Percentiles rank a stretch among this genome's conserved stretches.
These are phyloP conservation scores for Oncorhynchus tshawytscha DNA, from an alignment of 2,113 vertebrate genomes.

Conservation along the genomic window DNA sequence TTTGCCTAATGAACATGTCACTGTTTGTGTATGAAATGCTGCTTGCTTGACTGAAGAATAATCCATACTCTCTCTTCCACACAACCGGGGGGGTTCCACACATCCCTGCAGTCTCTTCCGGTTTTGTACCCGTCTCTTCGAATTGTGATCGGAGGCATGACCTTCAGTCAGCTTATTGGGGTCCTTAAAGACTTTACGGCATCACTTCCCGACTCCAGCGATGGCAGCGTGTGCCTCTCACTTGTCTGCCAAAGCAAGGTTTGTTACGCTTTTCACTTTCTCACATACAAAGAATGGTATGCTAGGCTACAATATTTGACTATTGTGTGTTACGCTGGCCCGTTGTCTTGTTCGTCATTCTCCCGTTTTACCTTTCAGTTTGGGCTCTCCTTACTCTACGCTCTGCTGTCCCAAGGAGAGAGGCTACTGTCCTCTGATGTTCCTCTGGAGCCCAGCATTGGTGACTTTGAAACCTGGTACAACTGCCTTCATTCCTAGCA, in stretches of 20 bases:
- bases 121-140: conserved; percentile 82
- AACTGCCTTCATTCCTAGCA: background rate
- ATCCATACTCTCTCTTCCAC: no score
- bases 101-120: conserved; percentile 77
- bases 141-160: conserved; percentile 75
- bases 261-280: conserved; percentile 52
- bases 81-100: background rate
- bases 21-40: background rate
- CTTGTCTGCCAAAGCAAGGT: conserved; percentile 92
- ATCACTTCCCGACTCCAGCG: conserved; percentile 56
- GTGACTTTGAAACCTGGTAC: conserved; percentile 86
- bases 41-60: background rate
- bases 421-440: conserved; percentile 79
- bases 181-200: conserved; percentile 79
- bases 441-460: conserved; percentile 74
- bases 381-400: conserved; percentile 91
- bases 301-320: background rate
- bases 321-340: no score
- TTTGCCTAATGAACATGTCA: background rate
- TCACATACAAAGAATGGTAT: background rate
- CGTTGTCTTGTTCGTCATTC: no score
- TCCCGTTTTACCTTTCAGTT: conserved; percentile 73
- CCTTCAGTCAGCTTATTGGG: conserved; percentile 83
- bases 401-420: conserved; percentile 88
- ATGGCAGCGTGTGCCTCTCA: conserved; percentile 62